Evolutionary conservation across 2,113 vertebrate species (phyloP).

Genomic region (Pristiophorus japonicus): DNA sequence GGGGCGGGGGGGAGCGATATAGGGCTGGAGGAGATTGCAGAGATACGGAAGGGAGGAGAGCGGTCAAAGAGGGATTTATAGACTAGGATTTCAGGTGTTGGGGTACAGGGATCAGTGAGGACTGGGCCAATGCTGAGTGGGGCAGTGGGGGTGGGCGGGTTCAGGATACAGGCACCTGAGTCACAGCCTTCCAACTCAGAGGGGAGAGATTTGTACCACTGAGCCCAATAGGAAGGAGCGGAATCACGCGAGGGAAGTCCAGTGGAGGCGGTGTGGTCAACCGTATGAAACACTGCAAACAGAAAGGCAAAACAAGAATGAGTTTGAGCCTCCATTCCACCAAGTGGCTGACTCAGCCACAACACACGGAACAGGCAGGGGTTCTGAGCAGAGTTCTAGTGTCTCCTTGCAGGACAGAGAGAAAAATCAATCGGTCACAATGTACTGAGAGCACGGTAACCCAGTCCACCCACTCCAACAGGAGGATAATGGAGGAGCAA

Average conservation of each 20-base stretch:
- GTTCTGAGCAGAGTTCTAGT: not conserved
- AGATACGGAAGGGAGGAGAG: not conserved
- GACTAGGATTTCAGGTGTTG: not conserved
- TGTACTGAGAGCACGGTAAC: not conserved
- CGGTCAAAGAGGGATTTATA: not conserved
- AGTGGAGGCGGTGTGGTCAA: not conserved
- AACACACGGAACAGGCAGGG: not conserved
- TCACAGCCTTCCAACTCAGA: not conserved
- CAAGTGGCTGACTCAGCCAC: not conserved
- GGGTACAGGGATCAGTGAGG: not conserved
- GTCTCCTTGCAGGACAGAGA: not conserved
- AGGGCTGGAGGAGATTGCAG: not conserved
- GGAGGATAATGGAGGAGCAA: not conserved
- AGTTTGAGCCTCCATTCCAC: not conserved
- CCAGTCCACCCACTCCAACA: not conserved
- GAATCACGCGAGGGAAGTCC: not conserved
- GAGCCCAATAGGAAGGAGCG: not conserved
- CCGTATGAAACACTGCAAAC: not conserved
- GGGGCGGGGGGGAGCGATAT: not conserved
- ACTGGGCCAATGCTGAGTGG: not conserved
- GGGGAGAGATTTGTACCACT: no score
- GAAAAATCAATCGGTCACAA: not conserved
- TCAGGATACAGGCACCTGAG: not conserved
- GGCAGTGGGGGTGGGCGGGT: not conserved
- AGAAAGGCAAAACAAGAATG: not conserved